These are phyloP conservation scores for Eupithecia tripunctaria DNA, from an alignment of 2,888 invertebrate genomes.

Conservation along the genomic window DNA sequence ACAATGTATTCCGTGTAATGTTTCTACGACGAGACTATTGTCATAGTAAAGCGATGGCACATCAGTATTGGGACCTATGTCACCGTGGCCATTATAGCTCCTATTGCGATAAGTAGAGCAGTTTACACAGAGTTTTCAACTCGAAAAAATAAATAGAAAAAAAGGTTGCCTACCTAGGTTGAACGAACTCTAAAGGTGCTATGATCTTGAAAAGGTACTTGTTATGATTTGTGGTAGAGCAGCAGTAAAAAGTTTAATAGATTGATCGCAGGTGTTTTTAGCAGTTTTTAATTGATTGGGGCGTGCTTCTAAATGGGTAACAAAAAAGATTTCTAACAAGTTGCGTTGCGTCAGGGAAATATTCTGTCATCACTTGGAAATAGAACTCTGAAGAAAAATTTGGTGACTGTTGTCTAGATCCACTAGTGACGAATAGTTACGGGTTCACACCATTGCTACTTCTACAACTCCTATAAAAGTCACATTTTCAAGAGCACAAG, in stretches of 20 bases:
- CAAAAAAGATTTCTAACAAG: neutral
- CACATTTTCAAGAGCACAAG: neutral
- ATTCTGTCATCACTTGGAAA: neutral
- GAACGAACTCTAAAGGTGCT: conserved; percentile 37
- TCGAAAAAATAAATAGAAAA: too few species aligned
- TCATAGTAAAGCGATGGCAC: too few species aligned
- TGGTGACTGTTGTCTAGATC: too few species aligned
- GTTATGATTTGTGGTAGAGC: neutral
- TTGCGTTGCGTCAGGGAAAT: neutral
- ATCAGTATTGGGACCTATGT: too few species aligned
- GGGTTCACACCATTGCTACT: too few species aligned
- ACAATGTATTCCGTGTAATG: too few species aligned
- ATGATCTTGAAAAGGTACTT: neutral
- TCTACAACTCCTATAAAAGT: neutral
- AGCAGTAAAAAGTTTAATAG: neutral
- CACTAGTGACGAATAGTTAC: too few species aligned
- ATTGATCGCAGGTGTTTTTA: conserved; percentile 1
- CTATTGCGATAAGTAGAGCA: too few species aligned
- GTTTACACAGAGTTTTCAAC: too few species aligned
- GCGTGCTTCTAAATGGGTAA: neutral
- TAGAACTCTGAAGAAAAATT: neutral
- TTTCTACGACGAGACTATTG: too few species aligned
- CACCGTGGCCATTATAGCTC: too few species aligned
- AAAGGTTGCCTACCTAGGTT: conserved; percentile 36
- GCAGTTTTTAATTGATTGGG: neutral